Evolutionary conservation across 2,888 invertebrate genomes (phyloP).

Genomic region (Pheosia gnoma): DNA sequence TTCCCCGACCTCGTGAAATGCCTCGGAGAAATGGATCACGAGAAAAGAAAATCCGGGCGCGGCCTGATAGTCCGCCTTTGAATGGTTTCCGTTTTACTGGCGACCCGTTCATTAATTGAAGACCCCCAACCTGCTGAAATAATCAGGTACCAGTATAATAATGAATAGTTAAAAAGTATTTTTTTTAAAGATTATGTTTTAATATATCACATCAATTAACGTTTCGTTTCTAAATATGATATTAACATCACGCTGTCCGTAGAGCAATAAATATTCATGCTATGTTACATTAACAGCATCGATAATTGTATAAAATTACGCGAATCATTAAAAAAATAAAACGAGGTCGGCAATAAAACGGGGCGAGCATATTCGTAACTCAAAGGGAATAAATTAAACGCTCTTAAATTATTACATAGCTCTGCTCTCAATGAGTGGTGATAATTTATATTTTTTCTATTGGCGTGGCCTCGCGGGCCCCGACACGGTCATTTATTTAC

Average conservation of each 20-base stretch:
- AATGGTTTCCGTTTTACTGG: neutral
- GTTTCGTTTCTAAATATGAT: neutral
- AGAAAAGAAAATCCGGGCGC: constrained; percentile 17
- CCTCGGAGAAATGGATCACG: constrained; percentile 24
- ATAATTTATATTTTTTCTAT: constrained; percentile 46
- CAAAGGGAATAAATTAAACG: constrained; percentile 51
- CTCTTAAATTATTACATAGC: constrained; percentile 51
- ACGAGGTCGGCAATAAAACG: constrained; percentile 1
- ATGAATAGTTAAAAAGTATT: neutral
- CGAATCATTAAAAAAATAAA: constrained; percentile 8
- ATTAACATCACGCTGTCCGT: neutral
- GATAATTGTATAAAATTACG: constrained; percentile 30
- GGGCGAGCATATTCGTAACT: constrained; percentile 17
- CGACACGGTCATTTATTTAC: constrained; percentile 34
- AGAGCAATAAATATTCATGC: constrained; percentile 2
- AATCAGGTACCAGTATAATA: neutral
- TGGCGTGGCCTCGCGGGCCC: constrained; percentile 26
- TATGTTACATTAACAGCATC: constrained; percentile 24
- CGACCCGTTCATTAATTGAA: neutral
- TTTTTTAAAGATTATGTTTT: neutral
- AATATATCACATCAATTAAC: neutral
- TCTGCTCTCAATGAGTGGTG: constrained; percentile 34
- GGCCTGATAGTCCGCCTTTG: neutral
- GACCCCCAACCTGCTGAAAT: constrained; percentile 1
- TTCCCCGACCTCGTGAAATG: constrained; percentile 26